Evolutionary conservation across 2,888 invertebrate genomes (phyloP), one percentile per base, ranked within the genome.

Genomic region (Shargacucullia verbasci): DNA sequence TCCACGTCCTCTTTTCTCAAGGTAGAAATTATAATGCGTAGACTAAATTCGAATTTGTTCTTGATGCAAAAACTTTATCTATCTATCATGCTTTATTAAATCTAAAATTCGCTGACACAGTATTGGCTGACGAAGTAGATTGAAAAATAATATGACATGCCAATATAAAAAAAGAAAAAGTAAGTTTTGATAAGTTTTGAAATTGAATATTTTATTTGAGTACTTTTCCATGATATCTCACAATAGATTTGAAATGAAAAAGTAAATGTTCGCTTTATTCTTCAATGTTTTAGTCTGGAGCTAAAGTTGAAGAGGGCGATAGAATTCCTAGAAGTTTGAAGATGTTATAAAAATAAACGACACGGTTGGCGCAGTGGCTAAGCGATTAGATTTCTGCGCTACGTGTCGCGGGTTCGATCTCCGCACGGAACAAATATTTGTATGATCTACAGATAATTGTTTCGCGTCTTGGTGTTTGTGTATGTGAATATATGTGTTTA

Each of bases 1-100:
- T n/a, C n/a, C n/a, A 83, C 84, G 82, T 88, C 83, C 82, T 83
- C 83, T 81, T 82, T 79, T 80, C 73, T 82, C 82, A 82, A 73
- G 70, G 75, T 63, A 78, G 82, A 85, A 86, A 78, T 79, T 76
- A 73, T 74, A 76, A 73, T 68, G 62, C 48, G 52, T 72, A 65
- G 70, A 64, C 61, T 68, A 43, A 49, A 45, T 57, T 49, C 48
- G 64, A 73, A 71, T 73, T 70, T 72, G 56, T 57, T 70, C 45
- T 48, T 59, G 48, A 61, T 55, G 50, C 48, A 73, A 73, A 70
- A 65, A 64, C 65, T 72, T 74, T 65, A 57, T 58, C 56, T 43
- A 49, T 55, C 45, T 15, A 55, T 64, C 52, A 67, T 9, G 9
- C 20, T 62, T 59, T 40, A 69, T 56, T 50, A 43, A 47, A 58